Base-by-base conservation (phyloP, 2,797 vertebrate species). In the Ctenochaetus hawaiiensis region DNA sequence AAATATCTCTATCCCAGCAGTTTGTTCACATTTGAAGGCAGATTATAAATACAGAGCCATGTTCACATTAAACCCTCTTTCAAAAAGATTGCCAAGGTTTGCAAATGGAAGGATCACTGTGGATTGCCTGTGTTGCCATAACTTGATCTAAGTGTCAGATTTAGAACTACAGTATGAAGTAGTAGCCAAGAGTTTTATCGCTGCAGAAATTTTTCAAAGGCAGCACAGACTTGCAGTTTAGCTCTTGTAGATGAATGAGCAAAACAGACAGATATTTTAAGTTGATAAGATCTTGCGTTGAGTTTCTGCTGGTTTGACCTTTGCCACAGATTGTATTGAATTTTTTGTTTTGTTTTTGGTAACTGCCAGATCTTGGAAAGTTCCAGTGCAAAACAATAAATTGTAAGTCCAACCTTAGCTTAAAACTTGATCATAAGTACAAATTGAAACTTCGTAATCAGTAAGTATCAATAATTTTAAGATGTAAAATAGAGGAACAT, bases 221-320 rank as follows among this genome's bases (percentile, higher is more conserved):
- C 22, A 43, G 17, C 34, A 8, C 53, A 75, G 51, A 66, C 61
- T 64, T 48, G 56, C 52, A 57, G 37, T 64, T 64, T 44, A 71
- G 57, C 41, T 72, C 67, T 56, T 74, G 26, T 61, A 23, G 73
- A 58, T 41, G 39, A 49, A 47, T 56, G 49, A 20, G n/a, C 30
- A 49, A 26, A 41, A 17, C 44, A 16, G n/a, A 51, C 18, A n/a
- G 11, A 39, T 62, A 7, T 63, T 65, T 81, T 79, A 51, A 70
- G 56, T 67, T 59, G 79, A 78, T 77, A 75, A 62, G 60, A 80
- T 81, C 73, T 67, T n/a, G 44, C 22, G 13, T 7, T 41, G 52
- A 62, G 22, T 16, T 61, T 57, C 59, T 66, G n/a, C 39, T 60
- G 59, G 44, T 67, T 58, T 34, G 23, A 77, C 67, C 70, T 80